Conservation (phyloP, 2,888 invertebrate genomes). For the Parapristionchus giblindavisi region DNA sequence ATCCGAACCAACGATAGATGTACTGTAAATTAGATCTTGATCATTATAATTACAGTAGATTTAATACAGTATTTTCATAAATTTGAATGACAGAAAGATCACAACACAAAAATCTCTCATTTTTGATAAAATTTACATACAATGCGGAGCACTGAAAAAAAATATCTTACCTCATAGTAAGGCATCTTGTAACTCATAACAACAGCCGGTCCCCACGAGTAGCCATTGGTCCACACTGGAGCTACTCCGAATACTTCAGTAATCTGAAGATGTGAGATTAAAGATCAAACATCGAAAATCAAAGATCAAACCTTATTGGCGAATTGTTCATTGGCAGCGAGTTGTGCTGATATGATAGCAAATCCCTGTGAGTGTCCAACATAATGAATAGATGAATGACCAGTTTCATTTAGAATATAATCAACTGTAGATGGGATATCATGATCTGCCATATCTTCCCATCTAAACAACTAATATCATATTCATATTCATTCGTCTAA, state of each 20-base stretch:
- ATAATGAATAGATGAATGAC: conserved; percentile 26
- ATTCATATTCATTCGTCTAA: background rate
- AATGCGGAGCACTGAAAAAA: background rate
- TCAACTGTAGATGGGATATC: conserved; percentile 28
- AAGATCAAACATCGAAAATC: background rate
- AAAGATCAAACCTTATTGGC: background rate
- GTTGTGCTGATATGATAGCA: conserved; percentile 27
- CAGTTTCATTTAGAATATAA: conserved; percentile 18
- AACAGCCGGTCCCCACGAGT: conserved; percentile 36
- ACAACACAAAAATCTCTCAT: background rate
- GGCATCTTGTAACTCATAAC: conserved; percentile 14
- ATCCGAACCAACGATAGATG: conserved; percentile 14
- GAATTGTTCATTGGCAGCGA: conserved; percentile 1
- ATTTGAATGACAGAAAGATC: background rate
- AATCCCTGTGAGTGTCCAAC: conserved; percentile 35
- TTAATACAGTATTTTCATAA: background rate
- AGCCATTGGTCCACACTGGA: conserved; percentile 30
- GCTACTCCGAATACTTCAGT: conserved; percentile 31
- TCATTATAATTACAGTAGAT: background rate
- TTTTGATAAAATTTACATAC: background rate
- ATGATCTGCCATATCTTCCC: conserved; percentile 34
- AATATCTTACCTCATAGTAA: conserved; percentile 20
- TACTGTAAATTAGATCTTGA: conserved; percentile 5
- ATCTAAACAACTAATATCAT: conserved; percentile 3
- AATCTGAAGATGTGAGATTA: conserved; percentile 2